Evolutionary conservation across 2,888 invertebrate species (phyloP).

Genomic region (Tenthredo amoena): DNA sequence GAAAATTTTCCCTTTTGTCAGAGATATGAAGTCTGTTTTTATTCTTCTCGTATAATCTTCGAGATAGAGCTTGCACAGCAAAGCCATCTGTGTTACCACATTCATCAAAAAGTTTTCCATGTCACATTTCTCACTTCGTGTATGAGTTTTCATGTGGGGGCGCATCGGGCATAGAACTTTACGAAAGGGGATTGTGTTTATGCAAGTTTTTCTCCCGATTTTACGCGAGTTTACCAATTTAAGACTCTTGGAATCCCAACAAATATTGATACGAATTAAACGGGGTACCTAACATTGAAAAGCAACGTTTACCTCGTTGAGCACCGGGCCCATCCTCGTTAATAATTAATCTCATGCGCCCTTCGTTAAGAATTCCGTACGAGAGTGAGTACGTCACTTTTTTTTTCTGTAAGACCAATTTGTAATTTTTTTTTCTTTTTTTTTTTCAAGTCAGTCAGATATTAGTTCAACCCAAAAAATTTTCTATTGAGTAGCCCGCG

Average conservation of each 20-base stretch:
- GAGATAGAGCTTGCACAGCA: neutral
- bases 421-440: neutral
- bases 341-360: neutral
- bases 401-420: neutral
- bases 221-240: neutral
- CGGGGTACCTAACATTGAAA: constrained; percentile 9
- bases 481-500: neutral
- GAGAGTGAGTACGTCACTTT: neutral
- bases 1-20: neutral
- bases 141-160: neutral
- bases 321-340: neutral
- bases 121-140: neutral
- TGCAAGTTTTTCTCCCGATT: neutral
- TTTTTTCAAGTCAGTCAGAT: neutral
- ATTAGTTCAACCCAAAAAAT: neutral
- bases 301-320: neutral
- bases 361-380: neutral
- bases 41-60: neutral
- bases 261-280: constrained; percentile 22
- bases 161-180: neutral
- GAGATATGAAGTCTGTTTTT: neutral
- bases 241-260: neutral
- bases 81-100: neutral
- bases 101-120: neutral
- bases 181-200: neutral